These are phyloP conservation scores for Pseudomyrmex sp. DNA, from an alignment of 1,140 invertebrate species.

Conservation along the genomic window DNA sequence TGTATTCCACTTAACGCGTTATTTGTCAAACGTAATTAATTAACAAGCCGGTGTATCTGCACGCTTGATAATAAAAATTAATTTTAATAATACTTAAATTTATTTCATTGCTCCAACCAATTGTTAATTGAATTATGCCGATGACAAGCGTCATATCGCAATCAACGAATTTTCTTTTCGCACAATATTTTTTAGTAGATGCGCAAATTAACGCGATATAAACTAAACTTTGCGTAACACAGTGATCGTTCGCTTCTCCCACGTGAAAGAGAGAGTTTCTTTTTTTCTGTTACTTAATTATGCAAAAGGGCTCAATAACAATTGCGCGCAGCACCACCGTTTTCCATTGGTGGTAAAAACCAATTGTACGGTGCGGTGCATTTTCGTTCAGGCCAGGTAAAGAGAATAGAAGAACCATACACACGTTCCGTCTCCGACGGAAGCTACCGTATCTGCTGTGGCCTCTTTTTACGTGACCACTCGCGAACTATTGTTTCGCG, in stretches of 20 bases:
- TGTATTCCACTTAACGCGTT: no score
- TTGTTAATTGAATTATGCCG: no score
- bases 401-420: neutral
- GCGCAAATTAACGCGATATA: neutral
- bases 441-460: slow-evolving; percentile 47
- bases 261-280: neutral
- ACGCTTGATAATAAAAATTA: no score
- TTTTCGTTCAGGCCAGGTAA: slow-evolving; percentile 22
- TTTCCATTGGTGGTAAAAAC: neutral
- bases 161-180: neutral
- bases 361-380: neutral
- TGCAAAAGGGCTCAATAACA: neutral
- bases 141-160: no score
- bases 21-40: no score
- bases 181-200: neutral
- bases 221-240: slow-evolving; percentile 20
- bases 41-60: no score
- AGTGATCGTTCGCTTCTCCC: neutral
- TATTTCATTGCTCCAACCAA: no score
- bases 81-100: no score
- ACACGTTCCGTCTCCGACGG: slow-evolving; percentile 32
- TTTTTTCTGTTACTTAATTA: neutral
- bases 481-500: slow-evolving; percentile 53
- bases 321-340: neutral
- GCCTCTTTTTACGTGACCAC: slow-evolving; percentile 63